Conservation (phyloP, 2,113 vertebrate genomes). For the Stomatorhinus ivindoensis region DNA sequence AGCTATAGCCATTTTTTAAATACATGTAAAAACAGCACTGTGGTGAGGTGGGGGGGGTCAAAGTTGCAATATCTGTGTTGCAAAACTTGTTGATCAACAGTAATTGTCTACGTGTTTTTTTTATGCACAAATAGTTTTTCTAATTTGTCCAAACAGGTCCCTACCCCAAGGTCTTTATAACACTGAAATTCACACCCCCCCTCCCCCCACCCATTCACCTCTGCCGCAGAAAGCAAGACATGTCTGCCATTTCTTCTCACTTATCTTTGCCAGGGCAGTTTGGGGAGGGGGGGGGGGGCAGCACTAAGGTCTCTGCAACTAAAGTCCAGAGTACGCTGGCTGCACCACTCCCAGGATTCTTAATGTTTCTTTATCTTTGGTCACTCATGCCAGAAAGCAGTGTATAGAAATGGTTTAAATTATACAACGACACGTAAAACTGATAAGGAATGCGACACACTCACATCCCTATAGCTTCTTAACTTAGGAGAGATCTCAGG, state of each 20-base stretch:
- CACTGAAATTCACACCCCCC: neutral
- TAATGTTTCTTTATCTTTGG: neutral
- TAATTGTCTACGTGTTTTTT: neutral
- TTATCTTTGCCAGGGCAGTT: neutral
- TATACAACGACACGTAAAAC: neutral
- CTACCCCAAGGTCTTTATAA: neutral
- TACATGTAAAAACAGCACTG: neutral
- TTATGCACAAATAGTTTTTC: neutral
- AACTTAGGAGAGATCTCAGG: neutral
- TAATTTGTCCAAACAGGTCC: neutral
- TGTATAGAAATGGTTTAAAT: neutral
- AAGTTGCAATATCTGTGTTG: neutral
- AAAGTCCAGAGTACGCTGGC: neutral
- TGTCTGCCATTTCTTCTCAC: neutral
- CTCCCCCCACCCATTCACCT: neutral
- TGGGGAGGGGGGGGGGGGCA: neutral
- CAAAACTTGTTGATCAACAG: neutral
- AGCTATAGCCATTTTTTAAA: neutral
- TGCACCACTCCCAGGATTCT: neutral
- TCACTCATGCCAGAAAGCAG: neutral
- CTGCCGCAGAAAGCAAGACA: neutral
- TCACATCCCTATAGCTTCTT: neutral
- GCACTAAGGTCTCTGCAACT: neutral
- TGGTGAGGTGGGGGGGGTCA: neutral
- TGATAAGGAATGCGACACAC: neutral